phyloP scores from a whole-genome alignment of 2,797 vertebrate genomes.

The Tarsius wallacei region DNA sequence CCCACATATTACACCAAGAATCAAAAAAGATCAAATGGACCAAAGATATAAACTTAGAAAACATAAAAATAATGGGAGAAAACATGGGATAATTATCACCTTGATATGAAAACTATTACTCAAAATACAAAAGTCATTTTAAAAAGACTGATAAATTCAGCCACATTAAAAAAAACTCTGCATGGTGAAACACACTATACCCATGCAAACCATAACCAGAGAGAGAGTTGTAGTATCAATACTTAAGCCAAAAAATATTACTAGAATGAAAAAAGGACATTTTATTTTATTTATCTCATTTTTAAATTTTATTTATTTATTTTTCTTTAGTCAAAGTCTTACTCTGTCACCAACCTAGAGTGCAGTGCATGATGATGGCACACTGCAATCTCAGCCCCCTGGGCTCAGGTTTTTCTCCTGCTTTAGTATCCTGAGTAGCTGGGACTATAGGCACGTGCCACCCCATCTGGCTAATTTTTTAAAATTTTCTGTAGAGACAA shows the following conservation, averaged over 20 bases:
- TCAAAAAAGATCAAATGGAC: neutral
- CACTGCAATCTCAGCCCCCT: no score
- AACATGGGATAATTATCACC: neutral
- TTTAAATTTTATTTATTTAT: no score
- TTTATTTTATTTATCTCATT: neutral
- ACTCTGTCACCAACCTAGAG: no score
- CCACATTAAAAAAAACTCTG: neutral
- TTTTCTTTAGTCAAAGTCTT: no score
- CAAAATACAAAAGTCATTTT: neutral
- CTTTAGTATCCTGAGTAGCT: no score
- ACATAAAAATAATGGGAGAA: neutral
- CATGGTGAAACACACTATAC: neutral
- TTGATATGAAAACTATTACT: conserved; percentile 2
- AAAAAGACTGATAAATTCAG: neutral
- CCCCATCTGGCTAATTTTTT: no score
- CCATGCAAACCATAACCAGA: neutral
- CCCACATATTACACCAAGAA: neutral
- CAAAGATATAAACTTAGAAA: conserved; percentile 16
- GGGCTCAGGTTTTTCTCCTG: no score
- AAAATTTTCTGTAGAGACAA: no score
- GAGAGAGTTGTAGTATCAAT: neutral
- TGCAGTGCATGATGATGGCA: no score
- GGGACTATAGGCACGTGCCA: no score
- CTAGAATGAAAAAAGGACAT: neutral
- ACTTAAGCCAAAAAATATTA: neutral